A percentile compares a stretch with the other conserved stretches of the same genome.
Evolutionary conservation across 2,113 vertebrate species (phyloP).

Genomic region (Syngnathoides biaculeatus): DNA sequence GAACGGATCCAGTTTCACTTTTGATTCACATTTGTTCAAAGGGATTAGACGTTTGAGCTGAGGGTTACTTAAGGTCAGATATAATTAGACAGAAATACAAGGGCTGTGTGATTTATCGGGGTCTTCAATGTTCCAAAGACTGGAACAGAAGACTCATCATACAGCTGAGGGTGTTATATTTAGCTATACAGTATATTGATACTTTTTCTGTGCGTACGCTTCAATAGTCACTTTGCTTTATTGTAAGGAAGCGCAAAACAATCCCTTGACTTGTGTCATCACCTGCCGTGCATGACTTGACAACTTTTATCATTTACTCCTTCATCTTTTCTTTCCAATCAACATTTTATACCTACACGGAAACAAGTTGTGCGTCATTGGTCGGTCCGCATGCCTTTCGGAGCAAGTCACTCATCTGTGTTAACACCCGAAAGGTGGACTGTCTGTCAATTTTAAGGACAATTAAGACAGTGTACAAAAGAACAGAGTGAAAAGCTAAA

Average conservation of each 20-base stretch:
- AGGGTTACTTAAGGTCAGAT: neutral
- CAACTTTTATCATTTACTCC: too few species aligned
- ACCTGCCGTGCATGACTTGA: neutral
- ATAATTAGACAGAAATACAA: neutral
- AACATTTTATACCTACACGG: neutral
- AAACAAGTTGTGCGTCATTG: neutral
- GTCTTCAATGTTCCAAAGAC: neutral
- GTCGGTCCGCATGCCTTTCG: neutral
- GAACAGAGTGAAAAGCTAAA: too few species aligned
- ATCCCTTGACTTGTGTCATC: neutral
- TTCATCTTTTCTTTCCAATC: neutral
- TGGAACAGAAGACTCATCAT: neutral
- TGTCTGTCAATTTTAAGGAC: too few species aligned
- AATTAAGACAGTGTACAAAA: too few species aligned
- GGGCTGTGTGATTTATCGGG: neutral
- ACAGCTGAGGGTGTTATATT: conserved; percentile 24
- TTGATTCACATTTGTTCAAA: neutral
- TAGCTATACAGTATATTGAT: conserved; percentile 28
- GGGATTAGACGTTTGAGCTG: neutral
- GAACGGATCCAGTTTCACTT: neutral
- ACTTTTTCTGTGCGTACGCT: neutral
- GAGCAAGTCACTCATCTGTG: neutral
- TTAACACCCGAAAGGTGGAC: neutral
- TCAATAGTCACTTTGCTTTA: neutral
- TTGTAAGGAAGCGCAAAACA: neutral